Percentiles rank a stretch among this genome's conserved stretches.
Evolutionary conservation across 2,888 invertebrate genomes (phyloP).

Genomic region (Pyrrhosoma nymphula): DNA sequence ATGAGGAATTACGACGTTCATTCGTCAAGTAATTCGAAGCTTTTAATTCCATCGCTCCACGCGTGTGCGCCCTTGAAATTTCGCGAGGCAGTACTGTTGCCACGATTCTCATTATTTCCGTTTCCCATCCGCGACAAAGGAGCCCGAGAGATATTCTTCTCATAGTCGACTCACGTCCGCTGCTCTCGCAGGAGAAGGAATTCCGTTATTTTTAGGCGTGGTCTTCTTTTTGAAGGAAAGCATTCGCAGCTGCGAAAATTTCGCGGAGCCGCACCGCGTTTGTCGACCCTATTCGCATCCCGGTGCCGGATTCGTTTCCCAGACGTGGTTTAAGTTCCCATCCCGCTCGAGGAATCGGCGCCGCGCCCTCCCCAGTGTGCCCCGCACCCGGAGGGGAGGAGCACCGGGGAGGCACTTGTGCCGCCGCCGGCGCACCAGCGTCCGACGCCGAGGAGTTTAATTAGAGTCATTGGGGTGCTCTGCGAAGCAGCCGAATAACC

Average conservation of each 20-base stretch:
- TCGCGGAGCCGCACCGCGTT: background rate
- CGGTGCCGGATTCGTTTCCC: background rate
- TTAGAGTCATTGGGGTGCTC: background rate
- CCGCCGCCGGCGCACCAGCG: background rate
- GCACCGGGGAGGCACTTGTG: background rate
- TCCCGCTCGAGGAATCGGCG: background rate
- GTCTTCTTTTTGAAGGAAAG: background rate
- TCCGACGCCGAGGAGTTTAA: background rate
- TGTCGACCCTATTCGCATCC: background rate
- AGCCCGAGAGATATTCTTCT: background rate
- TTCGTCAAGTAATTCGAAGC: background rate
- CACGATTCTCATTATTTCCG: background rate
- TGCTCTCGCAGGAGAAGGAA: background rate
- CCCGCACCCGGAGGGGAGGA: background rate
- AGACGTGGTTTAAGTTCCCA: background rate
- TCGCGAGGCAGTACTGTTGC: background rate
- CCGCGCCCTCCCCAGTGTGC: background rate
- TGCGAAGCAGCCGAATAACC: background rate
- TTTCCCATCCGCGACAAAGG: background rate
- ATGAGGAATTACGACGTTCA: no score
- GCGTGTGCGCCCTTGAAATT: background rate
- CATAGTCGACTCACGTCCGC: background rate
- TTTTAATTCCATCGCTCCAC: background rate
- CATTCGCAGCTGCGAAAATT: background rate
- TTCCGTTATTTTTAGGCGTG: background rate